phyloP scores from a whole-genome alignment of 2,888 invertebrate species.

The Achlya flavicornis region DNA sequence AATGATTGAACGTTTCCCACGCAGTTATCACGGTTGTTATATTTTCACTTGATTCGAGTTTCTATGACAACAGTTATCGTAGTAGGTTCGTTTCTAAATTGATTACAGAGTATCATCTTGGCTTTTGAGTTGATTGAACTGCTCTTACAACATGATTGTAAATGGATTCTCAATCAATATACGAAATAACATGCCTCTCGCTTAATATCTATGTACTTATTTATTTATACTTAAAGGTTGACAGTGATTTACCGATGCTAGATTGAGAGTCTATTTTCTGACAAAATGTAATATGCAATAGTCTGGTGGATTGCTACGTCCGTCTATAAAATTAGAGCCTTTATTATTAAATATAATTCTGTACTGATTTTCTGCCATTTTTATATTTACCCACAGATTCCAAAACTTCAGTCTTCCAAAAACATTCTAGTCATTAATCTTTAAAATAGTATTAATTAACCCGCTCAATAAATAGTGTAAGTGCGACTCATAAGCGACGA shows the following conservation, averaged over 20 bases:
- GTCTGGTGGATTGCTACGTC: too few species aligned
- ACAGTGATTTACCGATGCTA: not conserved
- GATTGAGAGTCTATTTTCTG: not conserved
- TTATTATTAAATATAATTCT: too few species aligned
- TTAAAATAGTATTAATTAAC: slow-evolving; percentile 25
- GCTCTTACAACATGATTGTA: not conserved
- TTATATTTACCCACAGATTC: slow-evolving; percentile 11
- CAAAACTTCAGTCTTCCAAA: slow-evolving; percentile 43
- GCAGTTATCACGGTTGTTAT: not conserved
- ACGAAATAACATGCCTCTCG: not conserved
- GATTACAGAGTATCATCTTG: slow-evolving; percentile 1
- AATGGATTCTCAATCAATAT: slow-evolving; percentile 3
- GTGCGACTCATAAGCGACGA: slow-evolving; percentile 21
- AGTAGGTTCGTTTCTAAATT: not conserved
- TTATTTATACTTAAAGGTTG: not conserved
- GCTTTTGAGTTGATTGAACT: slow-evolving; percentile 8
- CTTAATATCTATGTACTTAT: not conserved
- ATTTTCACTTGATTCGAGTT: not conserved
- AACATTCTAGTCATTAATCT: slow-evolving; percentile 43
- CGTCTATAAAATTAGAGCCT: too few species aligned
- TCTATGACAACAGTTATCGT: not conserved
- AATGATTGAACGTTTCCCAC: not conserved
- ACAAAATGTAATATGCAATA: too few species aligned
- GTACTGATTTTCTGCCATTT: not conserved
- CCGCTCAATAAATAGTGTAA: slow-evolving; percentile 15